phyloP scores from a whole-genome alignment of 1,140 invertebrate genomes.

The Papilio polytes region DNA sequence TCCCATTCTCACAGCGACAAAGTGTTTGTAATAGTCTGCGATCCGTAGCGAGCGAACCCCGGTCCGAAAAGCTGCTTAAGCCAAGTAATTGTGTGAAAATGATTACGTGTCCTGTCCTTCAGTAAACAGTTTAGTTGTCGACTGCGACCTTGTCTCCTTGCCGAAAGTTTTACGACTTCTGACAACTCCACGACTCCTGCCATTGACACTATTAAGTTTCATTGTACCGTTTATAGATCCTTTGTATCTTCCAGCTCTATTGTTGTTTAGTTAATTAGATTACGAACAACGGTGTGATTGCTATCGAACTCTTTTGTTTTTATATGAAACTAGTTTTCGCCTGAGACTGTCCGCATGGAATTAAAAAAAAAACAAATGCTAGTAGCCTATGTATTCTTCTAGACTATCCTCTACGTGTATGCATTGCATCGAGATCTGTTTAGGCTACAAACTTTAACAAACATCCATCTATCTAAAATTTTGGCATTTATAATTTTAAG shows the following conservation, averaged over 20 bases:
- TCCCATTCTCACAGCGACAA: not conserved
- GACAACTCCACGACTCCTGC: not conserved
- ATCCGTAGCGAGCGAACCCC: not conserved
- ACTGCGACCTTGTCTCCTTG: slow-evolving; percentile 9
- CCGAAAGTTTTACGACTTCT: slow-evolving; percentile 31
- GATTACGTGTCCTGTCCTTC: slow-evolving; percentile 27
- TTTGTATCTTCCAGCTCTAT: not conserved
- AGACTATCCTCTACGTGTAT: too few relatives aligned
- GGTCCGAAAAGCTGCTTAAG: not conserved
- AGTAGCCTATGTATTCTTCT: too few relatives aligned
- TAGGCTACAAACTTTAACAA: too few relatives aligned
- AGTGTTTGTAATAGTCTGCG: not conserved
- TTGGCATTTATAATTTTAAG: too few relatives aligned
- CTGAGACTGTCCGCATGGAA: too few relatives aligned
- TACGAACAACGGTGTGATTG: not conserved
- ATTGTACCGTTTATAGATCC: slow-evolving; percentile 22
- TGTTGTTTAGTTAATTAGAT: slow-evolving; percentile 28
- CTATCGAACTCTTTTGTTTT: not conserved
- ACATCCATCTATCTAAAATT: too few relatives aligned
- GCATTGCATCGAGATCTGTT: too few relatives aligned
- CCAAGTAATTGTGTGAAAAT: slow-evolving; percentile 29
- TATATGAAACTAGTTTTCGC: too few relatives aligned
- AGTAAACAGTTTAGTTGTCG: slow-evolving; percentile 15
- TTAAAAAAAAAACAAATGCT: too few relatives aligned
- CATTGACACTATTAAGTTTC: slow-evolving; percentile 28